Conservation (phyloP, 1,140 invertebrate species). For the Onthophagus taurus region DNA sequence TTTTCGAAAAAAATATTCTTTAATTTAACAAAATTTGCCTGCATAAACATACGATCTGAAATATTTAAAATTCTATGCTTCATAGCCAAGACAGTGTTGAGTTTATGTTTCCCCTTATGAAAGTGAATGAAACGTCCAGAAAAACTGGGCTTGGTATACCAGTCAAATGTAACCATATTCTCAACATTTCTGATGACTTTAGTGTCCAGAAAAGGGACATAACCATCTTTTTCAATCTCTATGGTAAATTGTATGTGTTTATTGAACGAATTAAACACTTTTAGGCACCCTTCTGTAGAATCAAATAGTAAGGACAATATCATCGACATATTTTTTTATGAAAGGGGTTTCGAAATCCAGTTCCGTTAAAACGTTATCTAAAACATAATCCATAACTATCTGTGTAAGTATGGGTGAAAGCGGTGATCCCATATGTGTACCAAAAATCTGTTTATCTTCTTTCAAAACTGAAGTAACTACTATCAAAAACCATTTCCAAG, state of each 20-base stretch:
- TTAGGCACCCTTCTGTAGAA: neutral
- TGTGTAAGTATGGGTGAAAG: neutral
- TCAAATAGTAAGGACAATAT: neutral
- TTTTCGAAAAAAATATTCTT: too few relatives aligned
- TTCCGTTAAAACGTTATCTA: neutral
- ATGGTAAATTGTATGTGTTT: neutral
- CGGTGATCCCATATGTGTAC: constrained; percentile 8
- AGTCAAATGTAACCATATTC: neutral
- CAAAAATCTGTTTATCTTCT: neutral
- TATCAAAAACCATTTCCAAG: neutral
- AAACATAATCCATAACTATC: constrained; percentile 6
- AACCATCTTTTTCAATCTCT: neutral
- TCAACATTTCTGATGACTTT: neutral
- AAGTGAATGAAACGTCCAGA: neutral
- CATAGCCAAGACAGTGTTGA: neutral
- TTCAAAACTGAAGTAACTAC: constrained; percentile 1
- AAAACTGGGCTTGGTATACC: neutral
- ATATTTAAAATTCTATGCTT: too few relatives aligned
- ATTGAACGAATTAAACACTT: neutral
- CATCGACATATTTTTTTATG: constrained; percentile 3
- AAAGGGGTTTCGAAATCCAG: neutral
- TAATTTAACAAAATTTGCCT: too few relatives aligned
- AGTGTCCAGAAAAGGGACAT: neutral
- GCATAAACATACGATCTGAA: too few relatives aligned
- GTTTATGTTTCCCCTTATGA: neutral